A percentile compares a stretch with the other conserved stretches of the same genome.
These are phyloP conservation scores for Elgonia sp. DNA, from an alignment of 2,888 invertebrate genomes.

Conservation along the genomic window DNA sequence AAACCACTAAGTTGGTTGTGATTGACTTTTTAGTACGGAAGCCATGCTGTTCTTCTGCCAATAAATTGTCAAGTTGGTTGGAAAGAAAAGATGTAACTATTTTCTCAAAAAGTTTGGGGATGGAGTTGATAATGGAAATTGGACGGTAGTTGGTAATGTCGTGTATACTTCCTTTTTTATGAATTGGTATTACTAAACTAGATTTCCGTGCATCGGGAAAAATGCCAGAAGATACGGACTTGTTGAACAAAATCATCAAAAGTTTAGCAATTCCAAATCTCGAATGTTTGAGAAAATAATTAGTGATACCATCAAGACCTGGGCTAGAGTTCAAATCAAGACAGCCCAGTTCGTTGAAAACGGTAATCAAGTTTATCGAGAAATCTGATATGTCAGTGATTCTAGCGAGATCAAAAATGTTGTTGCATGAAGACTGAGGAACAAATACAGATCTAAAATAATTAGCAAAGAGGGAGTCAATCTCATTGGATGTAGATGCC, in stretches of 20 bases:
- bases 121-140: not conserved
- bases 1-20: not conserved
- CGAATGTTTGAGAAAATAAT: not conserved
- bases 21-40: not conserved
- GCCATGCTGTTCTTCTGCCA: constrained; percentile 1
- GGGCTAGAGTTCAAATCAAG: not conserved
- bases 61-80: not conserved
- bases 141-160: constrained; percentile 12
- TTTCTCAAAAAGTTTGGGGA: constrained; percentile 1
- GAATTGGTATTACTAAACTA: too few relatives aligned
- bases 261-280: not conserved
- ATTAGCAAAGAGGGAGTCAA: not conserved
- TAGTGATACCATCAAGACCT: constrained; percentile 6
- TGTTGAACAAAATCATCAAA: too few relatives aligned
- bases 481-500: not conserved
- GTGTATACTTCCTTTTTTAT: not conserved
- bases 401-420: too few relatives aligned
- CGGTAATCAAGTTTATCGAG: not conserved
- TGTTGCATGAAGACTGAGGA: too few relatives aligned
- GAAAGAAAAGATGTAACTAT: not conserved
- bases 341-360: not conserved
- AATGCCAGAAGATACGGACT: too few relatives aligned
- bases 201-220: too few relatives aligned
- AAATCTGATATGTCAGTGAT: not conserved
- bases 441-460: constrained; percentile 1